A percentile compares a stretch with the other conserved stretches of the same genome.
Evolutionary conservation across 2,797 vertebrate genomes (phyloP).

Genomic region (Lerista edwardsae): DNA sequence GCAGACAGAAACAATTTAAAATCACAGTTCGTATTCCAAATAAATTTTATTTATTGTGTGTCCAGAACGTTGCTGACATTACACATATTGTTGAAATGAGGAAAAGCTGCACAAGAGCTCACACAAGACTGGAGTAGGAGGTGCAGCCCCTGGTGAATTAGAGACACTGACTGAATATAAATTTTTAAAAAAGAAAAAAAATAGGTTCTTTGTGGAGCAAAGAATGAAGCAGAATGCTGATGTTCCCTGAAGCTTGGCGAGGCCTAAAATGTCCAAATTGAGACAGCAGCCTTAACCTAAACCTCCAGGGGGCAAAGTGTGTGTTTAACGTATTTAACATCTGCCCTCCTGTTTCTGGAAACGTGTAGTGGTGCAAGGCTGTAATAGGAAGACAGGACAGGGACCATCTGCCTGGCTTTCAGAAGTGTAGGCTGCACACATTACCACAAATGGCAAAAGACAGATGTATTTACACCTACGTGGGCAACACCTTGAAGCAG

Average conservation of each 20-base stretch:
- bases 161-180: constrained; percentile 17
- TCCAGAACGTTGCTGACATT: neutral
- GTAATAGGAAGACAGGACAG: constrained; percentile 81
- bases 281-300: constrained; percentile 76
- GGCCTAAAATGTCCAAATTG: constrained; percentile 76
- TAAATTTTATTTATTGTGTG: neutral
- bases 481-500: constrained; percentile 87
- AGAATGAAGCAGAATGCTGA: constrained; percentile 71
- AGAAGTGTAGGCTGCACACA: constrained; percentile 74
- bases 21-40: neutral
- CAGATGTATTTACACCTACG: constrained; percentile 94
- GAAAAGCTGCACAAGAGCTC: neutral
- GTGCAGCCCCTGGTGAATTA: neutral
- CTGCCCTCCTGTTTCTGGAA: constrained; percentile 79
- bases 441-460: constrained; percentile 78
- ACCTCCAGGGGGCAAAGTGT: constrained; percentile 77
- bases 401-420: constrained; percentile 86
- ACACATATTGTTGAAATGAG: neutral
- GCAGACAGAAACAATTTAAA: neutral
- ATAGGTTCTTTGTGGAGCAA: constrained; percentile 22
- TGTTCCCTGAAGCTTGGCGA: constrained; percentile 69
- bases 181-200: neutral
- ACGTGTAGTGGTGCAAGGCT: constrained; percentile 71
- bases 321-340: constrained; percentile 81
- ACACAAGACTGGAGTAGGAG: neutral